Base-by-base conservation (phyloP, 2,888 invertebrate species). In the Stegophylla sp. region DNA sequence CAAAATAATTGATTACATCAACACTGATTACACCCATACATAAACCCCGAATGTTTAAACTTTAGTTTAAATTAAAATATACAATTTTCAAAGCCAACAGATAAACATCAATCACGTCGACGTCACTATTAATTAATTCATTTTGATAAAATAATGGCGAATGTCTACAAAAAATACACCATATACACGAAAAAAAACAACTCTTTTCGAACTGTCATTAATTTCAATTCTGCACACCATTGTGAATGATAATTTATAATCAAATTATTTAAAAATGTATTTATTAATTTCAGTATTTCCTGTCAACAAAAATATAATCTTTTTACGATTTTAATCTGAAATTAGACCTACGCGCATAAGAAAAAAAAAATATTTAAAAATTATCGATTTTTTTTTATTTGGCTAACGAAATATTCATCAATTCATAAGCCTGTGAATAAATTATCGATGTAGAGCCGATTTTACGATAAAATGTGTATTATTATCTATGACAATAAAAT, bases 141-240 rank as follows among this genome's bases (percentile, higher is more conserved):
- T 59, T 59, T 45, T 13, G 23, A 17, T 73, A 73, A 59, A 59
- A 73, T 59, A 73, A n/a, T n/a, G n/a, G n/a, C 4, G 12, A 45
- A 26, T 26, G 3, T 12, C 20, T 51, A 51, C 17, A 1, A 34
- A 51, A 9, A 53, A 12, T 41, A 4, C 15, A 43, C n/a, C 17
- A 72, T 12, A 45, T 12, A n/a, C 9, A 56, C n/a, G 5, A 17
- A 9, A 73, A 26, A 17, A 9, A 73, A 26, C 23, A 72, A 23
- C 20, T 45, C 9, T 59, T 59, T 45, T 26, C 26, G 1, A 26
- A 59, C n/a, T 26, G 26, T 59, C 26, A 59, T 61, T 43, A n/a
- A 73, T 73, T 72, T 72, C 43, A 72, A 73, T 45, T 73, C 17
- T 17, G 43, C 56, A 41, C 28, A 13, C 23, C 5, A 43, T 13